Evolutionary conservation across 2,888 invertebrate genomes (phyloP), one percentile per base, ranked within the genome.

Genomic region (Trachelus iudaicus): DNA sequence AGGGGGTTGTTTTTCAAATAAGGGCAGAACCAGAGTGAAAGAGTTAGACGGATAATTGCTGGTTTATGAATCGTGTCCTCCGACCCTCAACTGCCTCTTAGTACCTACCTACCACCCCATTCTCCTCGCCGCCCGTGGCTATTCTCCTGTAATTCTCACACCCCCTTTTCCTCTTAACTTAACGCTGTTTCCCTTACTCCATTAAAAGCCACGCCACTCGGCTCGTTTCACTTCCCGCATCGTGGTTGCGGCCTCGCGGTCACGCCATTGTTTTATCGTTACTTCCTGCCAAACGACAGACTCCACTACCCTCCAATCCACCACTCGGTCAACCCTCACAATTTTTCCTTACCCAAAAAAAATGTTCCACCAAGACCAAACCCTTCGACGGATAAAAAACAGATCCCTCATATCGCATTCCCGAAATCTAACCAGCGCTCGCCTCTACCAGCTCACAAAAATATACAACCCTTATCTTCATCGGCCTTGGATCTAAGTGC

Each of bases 41-140:
- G 56, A 56, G 56, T 56, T 82, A 85, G 85, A 83, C 82, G 86
- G 87, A 85, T 90, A 91, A 91, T 91, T 89, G 90, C 87, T 86
- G 88, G 86, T 90, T 91, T 90, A 91, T 90, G 91, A 91, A 89
- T 91, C 90, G 91, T 89, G 87, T 87, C 87, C 88, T 83, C 81
- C 77, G 15, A 56, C 56, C 74, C 81, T 80, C 76, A 34, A 40
- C 77, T 77, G 76, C 76, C 79, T 81, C 78, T 73, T 84, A 80
- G 81, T 83, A 80, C 74, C 77, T 75, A 73, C 69, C 79, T 69
- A 56, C 80, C 40, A 74, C n/a, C 73, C 77, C 77, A 75, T 69
- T 13, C 37, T 56, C 69, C 75, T 73, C 79, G 80, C 84, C 83
- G 83, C 83, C 83, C 85, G 83, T 83, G 87, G 86, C 87, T 86